These are phyloP conservation scores for Trissolcus japonicus DNA, from an alignment of 2,888 invertebrate species.

Conservation along the genomic window DNA sequence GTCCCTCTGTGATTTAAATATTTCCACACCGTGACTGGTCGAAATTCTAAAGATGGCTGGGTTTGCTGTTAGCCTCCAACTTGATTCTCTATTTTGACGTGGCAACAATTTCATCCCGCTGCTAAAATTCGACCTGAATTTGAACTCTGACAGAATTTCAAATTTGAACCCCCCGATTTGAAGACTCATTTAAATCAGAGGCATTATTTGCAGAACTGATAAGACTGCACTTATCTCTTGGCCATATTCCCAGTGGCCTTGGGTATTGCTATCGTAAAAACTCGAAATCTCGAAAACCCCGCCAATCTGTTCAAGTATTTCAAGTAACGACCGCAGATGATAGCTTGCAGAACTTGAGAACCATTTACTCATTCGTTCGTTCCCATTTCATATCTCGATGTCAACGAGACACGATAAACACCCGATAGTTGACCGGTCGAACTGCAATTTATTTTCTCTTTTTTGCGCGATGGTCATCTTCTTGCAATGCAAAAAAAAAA, in stretches of 20 bases:
- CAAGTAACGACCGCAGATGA: conserved; percentile 26
- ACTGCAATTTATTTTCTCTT: neutral
- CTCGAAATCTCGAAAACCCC: conserved; percentile 7
- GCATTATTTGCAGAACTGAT: no score
- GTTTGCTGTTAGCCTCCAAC: neutral
- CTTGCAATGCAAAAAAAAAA: neutral
- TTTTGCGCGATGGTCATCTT: conserved; percentile 1
- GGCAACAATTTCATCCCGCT: no score
- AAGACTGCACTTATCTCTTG: no score
- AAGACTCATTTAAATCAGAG: no score
- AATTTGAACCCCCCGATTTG: no score
- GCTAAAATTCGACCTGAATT: no score
- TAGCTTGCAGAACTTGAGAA: conserved; percentile 45
- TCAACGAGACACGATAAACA: conserved; percentile 30
- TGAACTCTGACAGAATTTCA: no score
- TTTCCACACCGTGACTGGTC: conserved; percentile 13
- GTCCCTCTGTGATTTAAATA: conserved; percentile 49
- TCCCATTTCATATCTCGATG: conserved; percentile 45
- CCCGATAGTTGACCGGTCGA: conserved; percentile 39
- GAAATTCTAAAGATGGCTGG: conserved; percentile 23
- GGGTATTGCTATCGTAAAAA: neutral
- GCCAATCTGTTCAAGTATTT: conserved; percentile 22
- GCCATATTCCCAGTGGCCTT: no score
- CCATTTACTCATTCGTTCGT: conserved; percentile 22
- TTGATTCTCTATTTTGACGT: no score